These are phyloP conservation scores for Myotis vivesi DNA, from an alignment of 2,797 vertebrate genomes.

Conservation along the genomic window DNA sequence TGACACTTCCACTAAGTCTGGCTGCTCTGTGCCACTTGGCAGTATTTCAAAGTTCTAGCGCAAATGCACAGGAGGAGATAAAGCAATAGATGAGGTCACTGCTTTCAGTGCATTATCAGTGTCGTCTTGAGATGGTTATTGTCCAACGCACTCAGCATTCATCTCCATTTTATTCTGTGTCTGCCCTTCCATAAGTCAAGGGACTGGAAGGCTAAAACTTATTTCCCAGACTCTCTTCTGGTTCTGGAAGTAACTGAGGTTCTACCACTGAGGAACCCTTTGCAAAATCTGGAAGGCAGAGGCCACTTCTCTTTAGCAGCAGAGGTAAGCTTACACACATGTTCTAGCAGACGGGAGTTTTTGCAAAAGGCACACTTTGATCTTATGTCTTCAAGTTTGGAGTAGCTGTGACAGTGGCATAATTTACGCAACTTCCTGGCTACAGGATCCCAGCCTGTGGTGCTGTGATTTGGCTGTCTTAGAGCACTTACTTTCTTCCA, in stretches of 20 bases:
- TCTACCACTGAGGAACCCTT: background rate
- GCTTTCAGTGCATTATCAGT: background rate
- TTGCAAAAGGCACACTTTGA: background rate
- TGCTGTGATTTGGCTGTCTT: background rate
- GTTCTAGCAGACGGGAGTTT: background rate
- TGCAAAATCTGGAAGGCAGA: background rate
- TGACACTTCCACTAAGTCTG: background rate
- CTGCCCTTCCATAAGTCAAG: background rate
- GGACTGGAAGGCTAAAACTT: background rate
- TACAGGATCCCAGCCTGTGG: background rate
- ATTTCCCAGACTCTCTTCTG: background rate
- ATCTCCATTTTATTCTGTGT: background rate
- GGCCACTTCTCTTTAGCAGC: background rate
- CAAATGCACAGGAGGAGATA: background rate
- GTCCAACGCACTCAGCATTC: background rate
- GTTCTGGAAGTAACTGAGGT: background rate
- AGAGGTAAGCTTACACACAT: background rate
- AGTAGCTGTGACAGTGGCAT: background rate
- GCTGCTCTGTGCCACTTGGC: background rate
- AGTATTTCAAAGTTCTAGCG: background rate
- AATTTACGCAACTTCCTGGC: background rate
- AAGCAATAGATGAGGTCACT: background rate
- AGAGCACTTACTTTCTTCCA: background rate
- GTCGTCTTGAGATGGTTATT: background rate
- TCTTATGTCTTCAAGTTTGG: background rate